A percentile compares a stretch with the other conserved stretches of the same genome.
These are phyloP conservation scores for Coptotermes formosanus DNA, from an alignment of 1,140 invertebrate genomes.

Conservation along the genomic window DNA sequence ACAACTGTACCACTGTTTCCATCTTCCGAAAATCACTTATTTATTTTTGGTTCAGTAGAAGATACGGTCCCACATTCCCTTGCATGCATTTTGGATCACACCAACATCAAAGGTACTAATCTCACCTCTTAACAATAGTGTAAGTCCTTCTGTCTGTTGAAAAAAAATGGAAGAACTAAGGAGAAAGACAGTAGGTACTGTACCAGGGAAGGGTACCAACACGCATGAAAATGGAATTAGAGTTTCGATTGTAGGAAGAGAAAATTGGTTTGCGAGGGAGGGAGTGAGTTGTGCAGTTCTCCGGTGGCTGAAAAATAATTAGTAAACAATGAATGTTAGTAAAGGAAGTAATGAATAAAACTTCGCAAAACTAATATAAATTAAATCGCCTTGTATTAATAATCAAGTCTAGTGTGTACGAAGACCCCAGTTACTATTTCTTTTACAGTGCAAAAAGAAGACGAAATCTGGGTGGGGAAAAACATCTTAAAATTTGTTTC, in stretches of 20 bases:
- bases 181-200: not conserved
- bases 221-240: not conserved
- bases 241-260: not conserved
- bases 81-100: not conserved
- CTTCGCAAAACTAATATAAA: no score
- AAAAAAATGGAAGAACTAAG: not conserved
- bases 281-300: not conserved
- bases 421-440: no score
- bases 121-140: not conserved
- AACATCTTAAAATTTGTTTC: no score
- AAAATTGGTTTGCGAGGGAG: not conserved
- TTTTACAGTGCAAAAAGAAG: no score
- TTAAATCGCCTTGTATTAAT: no score
- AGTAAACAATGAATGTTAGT: not conserved
- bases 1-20: no score
- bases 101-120: not conserved
- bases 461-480: no score
- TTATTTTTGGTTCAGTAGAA: no score
- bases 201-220: not conserved
- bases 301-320: conserved; percentile 5
- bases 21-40: no score
- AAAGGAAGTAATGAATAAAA: not conserved
- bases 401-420: no score
- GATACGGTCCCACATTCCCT: not conserved
- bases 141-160: not conserved